Percentiles rank a stretch among this genome's conserved stretches.
These are phyloP conservation scores for Aporophyla nigra DNA, from an alignment of 2,888 invertebrate genomes.

Conservation along the genomic window DNA sequence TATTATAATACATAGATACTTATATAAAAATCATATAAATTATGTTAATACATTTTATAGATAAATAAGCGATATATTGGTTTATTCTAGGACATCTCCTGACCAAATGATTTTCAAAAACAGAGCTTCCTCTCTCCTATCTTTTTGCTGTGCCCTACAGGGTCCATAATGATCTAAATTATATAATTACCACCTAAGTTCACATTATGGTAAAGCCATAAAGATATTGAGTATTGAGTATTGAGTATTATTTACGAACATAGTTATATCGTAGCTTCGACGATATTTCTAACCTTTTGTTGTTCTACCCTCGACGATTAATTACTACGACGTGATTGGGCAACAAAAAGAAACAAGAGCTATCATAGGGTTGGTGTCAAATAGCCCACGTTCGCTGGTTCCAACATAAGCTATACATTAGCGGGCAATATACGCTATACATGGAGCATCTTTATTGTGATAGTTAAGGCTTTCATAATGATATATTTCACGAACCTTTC, in stretches of 20 bases:
- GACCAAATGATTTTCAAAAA: too few species aligned
- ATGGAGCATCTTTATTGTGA: conserved; percentile 1
- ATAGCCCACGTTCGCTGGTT: conserved; percentile 11
- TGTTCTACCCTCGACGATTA: conserved; percentile 43
- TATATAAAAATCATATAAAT: too few species aligned
- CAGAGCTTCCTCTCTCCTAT: too few species aligned
- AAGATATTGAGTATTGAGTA: too few species aligned
- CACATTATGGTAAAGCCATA: too few species aligned
- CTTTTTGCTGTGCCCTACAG: too few species aligned
- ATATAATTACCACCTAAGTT: too few species aligned
- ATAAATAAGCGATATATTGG: too few species aligned
- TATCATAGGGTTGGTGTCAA: conserved; percentile 6
- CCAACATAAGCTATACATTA: conserved; percentile 7
- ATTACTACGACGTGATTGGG: conserved; percentile 57
- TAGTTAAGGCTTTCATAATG: neutral
- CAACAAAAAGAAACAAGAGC: conserved; percentile 42
- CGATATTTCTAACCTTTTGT: conserved; percentile 19
- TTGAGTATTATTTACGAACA: neutral
- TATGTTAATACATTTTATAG: too few species aligned
- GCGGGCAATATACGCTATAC: neutral
- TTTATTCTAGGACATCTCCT: too few species aligned
- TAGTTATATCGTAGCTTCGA: conserved; percentile 3
- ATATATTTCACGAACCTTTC: conserved; percentile 8
- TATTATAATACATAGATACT: too few species aligned
- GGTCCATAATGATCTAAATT: too few species aligned